A percentile compares a stretch with the other conserved stretches of the same genome.
These are phyloP conservation scores for Notospermus geniculatus DNA, from an alignment of 1,140 invertebrate genomes.

Conservation along the genomic window DNA sequence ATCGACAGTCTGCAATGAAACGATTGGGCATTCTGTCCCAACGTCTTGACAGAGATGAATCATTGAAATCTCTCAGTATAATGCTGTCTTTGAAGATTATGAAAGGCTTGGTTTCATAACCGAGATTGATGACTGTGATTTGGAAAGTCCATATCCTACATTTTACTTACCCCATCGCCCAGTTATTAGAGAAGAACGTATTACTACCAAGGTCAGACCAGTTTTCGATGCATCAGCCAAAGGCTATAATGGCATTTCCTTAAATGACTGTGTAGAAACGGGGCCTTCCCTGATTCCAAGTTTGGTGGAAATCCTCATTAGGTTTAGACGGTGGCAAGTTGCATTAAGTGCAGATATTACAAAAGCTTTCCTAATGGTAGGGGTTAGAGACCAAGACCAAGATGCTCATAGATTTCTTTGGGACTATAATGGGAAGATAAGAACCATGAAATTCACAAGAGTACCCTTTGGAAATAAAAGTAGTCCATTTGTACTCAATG, in stretches of 20 bases:
- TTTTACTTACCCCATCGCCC: slow-evolving; percentile 58
- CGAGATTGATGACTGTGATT: neutral
- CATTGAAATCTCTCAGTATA: neutral
- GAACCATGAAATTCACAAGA: slow-evolving; percentile 9
- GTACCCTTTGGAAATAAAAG: slow-evolving; percentile 15
- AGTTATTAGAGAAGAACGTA: slow-evolving; percentile 29
- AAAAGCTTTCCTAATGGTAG: slow-evolving; percentile 19
- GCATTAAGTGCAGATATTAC: slow-evolving; percentile 16
- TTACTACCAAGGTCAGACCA: slow-evolving; percentile 43
- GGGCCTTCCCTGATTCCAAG: slow-evolving; percentile 19
- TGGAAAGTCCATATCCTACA: neutral
- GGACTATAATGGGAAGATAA: neutral
- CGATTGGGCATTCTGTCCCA: no score
- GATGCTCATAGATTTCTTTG: slow-evolving; percentile 14
- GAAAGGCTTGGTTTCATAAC: neutral
- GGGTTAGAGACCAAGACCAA: slow-evolving; percentile 5
- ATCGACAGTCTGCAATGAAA: no score
- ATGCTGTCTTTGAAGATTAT: neutral
- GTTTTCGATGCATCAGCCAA: slow-evolving; percentile 52
- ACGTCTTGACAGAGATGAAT: no score
- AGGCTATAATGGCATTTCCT: slow-evolving; percentile 27
- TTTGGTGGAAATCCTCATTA: slow-evolving; percentile 12
- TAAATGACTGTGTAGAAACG: slow-evolving; percentile 47
- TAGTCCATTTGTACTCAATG: slow-evolving; percentile 15
- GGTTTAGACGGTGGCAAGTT: slow-evolving; percentile 9